phyloP scores from a whole-genome alignment of 2,797 vertebrate species.

The Leptatherina wallacei region DNA sequence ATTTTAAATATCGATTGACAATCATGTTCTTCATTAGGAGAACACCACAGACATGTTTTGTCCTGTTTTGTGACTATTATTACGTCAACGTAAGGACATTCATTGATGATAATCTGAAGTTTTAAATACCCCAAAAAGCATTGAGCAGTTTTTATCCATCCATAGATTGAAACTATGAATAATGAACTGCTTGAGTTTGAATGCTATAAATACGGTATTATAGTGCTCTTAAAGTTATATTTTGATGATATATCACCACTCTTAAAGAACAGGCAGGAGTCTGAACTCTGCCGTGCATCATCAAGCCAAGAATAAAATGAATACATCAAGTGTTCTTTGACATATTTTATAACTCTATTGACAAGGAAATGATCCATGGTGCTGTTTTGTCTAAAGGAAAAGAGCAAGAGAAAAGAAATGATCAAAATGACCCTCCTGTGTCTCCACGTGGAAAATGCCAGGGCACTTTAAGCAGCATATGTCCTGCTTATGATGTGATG shows the following conservation, averaged over 20 bases:
- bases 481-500: constrained; percentile 51
- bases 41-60: not conserved
- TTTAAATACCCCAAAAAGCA: not conserved
- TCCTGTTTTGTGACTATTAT: not conserved
- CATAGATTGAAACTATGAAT: not conserved
- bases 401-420: constrained; percentile 18
- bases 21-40: not conserved
- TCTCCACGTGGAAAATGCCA: constrained; percentile 18
- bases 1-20: not conserved
- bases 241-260: constrained; percentile 5
- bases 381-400: constrained; percentile 40
- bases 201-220: too few species aligned
- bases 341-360: constrained; percentile 60
- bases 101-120: not conserved
- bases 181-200: not conserved
- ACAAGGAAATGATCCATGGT: constrained; percentile 53
- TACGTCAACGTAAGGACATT: not conserved
- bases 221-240: too few species aligned
- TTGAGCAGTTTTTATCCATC: not conserved
- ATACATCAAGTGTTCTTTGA: constrained; percentile 50
- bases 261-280: constrained; percentile 21
- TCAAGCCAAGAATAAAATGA: constrained; percentile 44
- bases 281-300: constrained; percentile 22
- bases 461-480: constrained; percentile 46
- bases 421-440: constrained; percentile 34